Conservation (phyloP, 2,888 invertebrate species). For the Danaus chrysippus region DNA sequence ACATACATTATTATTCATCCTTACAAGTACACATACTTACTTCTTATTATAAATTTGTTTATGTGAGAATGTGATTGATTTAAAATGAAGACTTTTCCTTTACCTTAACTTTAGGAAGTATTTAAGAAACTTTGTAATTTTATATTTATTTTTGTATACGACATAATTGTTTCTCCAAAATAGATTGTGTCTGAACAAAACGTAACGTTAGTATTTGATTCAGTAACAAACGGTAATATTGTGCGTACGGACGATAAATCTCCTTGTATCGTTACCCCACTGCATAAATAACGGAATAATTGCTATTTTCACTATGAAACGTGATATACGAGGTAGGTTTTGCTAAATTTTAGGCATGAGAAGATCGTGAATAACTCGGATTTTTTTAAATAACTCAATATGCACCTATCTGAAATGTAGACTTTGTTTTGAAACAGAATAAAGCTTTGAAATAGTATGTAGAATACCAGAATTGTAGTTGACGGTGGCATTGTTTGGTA, state of each 20-base stretch:
- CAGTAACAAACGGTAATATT: conserved; percentile 33
- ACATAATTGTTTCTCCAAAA: neutral
- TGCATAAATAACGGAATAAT: conserved; percentile 72
- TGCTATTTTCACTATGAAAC: conserved; percentile 54
- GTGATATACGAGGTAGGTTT: conserved; percentile 65
- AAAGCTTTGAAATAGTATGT: neutral
- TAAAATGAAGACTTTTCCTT: neutral
- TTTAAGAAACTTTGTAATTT: too few species aligned
- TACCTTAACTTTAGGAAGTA: too few species aligned
- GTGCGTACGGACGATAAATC: conserved; percentile 48
- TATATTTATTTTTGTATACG: neutral
- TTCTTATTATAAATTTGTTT: neutral
- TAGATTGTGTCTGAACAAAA: conserved; percentile 4
- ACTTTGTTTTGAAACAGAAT: neutral
- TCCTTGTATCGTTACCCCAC: conserved; percentile 47
- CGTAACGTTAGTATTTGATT: conserved; percentile 17
- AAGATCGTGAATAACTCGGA: neutral
- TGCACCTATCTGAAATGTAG: neutral
- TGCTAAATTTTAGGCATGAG: conserved; percentile 50
- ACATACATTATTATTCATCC: conserved; percentile 50
- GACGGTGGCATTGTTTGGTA: too few species aligned
- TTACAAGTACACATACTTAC: conserved; percentile 33
- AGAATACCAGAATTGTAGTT: too few species aligned
- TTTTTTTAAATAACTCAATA: neutral
- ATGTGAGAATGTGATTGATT: neutral